phyloP scores from a whole-genome alignment of 2,888 invertebrate species.

The Macaria notata region DNA sequence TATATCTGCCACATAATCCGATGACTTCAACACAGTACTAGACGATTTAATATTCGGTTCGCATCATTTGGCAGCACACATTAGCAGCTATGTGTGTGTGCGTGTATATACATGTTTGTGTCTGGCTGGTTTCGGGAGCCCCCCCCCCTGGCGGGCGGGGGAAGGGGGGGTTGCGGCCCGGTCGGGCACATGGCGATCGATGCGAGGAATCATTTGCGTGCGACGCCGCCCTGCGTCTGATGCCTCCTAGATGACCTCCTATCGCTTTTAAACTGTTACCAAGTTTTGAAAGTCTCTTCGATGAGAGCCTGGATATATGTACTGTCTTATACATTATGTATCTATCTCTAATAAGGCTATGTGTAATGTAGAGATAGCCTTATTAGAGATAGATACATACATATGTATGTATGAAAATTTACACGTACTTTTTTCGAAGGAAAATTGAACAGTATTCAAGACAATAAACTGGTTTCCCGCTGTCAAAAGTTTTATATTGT shows the following conservation, averaged over 20 bases:
- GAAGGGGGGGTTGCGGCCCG: slow-evolving; percentile 48
- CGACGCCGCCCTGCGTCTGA: slow-evolving; percentile 51
- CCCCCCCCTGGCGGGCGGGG: slow-evolving; percentile 32
- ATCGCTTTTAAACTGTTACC: slow-evolving; percentile 13
- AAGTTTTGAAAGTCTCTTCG: background rate
- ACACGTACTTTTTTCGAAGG: too few relatives aligned
- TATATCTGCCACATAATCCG: too few relatives aligned
- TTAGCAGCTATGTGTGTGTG: slow-evolving; percentile 64
- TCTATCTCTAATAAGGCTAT: too few relatives aligned
- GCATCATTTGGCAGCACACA: slow-evolving; percentile 79
- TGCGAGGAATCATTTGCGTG: slow-evolving; percentile 79
- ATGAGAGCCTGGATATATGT: too few relatives aligned
- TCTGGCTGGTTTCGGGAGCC: slow-evolving; percentile 44
- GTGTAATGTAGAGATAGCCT: too few relatives aligned
- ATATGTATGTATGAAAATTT: too few relatives aligned
- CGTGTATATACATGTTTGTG: slow-evolving; percentile 55
- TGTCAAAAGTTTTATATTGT: too few relatives aligned
- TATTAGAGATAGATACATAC: too few relatives aligned
- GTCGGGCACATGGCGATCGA: slow-evolving; percentile 69
- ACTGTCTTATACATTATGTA: too few relatives aligned
- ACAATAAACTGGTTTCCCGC: too few relatives aligned
- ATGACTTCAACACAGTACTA: slow-evolving; percentile 17
- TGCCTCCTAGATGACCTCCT: slow-evolving; percentile 48
- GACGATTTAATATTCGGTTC: slow-evolving; percentile 62
- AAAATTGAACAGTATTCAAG: too few relatives aligned